Percentiles rank a stretch among this genome's conserved stretches.
These are phyloP conservation scores for Beris chalybata DNA, from an alignment of 2,888 invertebrate species.

Conservation along the genomic window DNA sequence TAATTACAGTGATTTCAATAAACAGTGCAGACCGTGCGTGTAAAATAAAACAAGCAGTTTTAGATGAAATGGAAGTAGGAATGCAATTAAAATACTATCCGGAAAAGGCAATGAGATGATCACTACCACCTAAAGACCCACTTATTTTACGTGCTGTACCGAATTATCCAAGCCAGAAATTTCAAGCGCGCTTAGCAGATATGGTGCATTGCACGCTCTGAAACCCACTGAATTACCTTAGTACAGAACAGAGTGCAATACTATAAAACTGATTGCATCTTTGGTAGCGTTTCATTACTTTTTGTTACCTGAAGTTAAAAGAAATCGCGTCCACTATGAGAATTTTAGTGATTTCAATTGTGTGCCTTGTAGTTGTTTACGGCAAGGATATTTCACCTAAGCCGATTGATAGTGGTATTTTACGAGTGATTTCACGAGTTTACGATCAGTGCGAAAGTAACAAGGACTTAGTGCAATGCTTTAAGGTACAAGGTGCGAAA, in stretches of 20 bases:
- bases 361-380: conserved; percentile 23
- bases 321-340: conserved; percentile 25
- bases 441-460: conserved; percentile 63
- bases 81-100: background rate
- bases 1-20: background rate
- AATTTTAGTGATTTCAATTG: conserved; percentile 16
- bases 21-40: background rate
- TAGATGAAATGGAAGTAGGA: background rate
- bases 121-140: conserved; percentile 25
- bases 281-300: conserved; percentile 3
- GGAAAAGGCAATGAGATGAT: background rate
- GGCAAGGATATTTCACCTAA: conserved; percentile 15
- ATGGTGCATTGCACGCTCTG: conserved; percentile 39
- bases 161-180: conserved; percentile 37
- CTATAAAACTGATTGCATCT: conserved; percentile 34
- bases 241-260: conserved; percentile 22
- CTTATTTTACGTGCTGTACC: conserved; percentile 34
- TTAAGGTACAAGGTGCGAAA: conserved; percentile 71
- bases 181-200: conserved; percentile 25
- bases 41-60: background rate
- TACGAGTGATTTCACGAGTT: conserved; percentile 51
- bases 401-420: conserved; percentile 47
- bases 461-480: conserved; percentile 68
- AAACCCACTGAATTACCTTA: conserved; percentile 31
- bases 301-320: background rate